Base-by-base conservation (phyloP, 2,113 vertebrate species). In the Fulica atra region DNA sequence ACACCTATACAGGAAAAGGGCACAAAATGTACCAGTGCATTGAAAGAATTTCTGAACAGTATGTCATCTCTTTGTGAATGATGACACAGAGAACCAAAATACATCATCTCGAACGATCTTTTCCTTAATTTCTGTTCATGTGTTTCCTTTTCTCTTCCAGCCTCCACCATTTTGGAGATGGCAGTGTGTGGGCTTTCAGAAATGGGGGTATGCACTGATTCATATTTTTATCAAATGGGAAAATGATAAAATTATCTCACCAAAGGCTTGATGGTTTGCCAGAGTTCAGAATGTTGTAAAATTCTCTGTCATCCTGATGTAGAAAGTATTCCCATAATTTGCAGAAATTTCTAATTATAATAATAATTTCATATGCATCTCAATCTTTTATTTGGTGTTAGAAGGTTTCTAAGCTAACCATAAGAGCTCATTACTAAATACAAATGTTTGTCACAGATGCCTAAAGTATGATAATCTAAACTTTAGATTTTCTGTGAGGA, bases 31-130 rank as follows among this genome's bases (percentile, higher is more conserved):
- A 50, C 31, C 28, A 50, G 8, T 54, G 25, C 7, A 28, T 64
- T 59, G 36, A 29, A 81, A 74, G 33, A 74, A 11, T 31, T 59
- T 42, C 38, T 79, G 5, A 63, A 17, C 4, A 15, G 4, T n/a
- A 25, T 40, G 6, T 16, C 6, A 18, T 42, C 16, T 51, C 21
- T 51, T 57, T 51, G 29, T 66, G 9, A 93, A 73, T 3, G 3
- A 19, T 87, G 33, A 5, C 10, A 33, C 4, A 60, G 29, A 56
- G 31, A 21, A 65, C 35, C 25, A 60, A 72, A 84, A 16, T 14
- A n/a, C 13, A 21, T 59, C 0, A 0, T 20, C 6, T 51, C 1
- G 4, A 60, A 60, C 36, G 3, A 69, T 11, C 1, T 65, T 72
- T 72, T 51, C 10, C 42, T 54, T 89, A 10, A 25, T 56, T 60